These are phyloP conservation scores for Cyrtorhinus lividipennis DNA, from an alignment of 1,140 invertebrate species.

Conservation along the genomic window DNA sequence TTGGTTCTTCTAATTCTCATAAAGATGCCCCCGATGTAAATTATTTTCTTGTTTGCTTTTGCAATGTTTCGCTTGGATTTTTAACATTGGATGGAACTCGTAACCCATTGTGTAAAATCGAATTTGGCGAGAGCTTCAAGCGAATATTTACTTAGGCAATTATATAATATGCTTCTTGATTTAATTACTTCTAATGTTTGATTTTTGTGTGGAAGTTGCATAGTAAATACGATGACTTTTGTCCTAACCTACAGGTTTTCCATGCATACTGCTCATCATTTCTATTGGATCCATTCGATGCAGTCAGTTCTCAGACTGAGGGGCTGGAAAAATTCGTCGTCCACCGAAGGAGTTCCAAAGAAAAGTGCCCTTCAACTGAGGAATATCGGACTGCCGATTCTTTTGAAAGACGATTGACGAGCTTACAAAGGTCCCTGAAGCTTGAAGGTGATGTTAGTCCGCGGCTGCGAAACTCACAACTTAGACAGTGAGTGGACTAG, in stretches of 20 bases:
- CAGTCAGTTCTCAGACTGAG: background rate
- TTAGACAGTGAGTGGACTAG: background rate
- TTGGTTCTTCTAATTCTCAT: too few species aligned
- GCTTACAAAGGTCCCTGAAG: conserved; percentile 2
- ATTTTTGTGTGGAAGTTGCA: too few species aligned
- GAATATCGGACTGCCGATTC: background rate
- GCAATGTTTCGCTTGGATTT: too few species aligned
- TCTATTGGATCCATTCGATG: conserved; percentile 33
- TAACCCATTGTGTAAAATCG: too few species aligned
- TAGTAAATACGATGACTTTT: conserved; percentile 21
- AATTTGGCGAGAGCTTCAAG: too few species aligned
- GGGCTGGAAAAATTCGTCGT: background rate
- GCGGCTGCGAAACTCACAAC: too few species aligned
- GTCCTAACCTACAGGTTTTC: conserved; percentile 27
- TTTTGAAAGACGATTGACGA: conserved; percentile 18
- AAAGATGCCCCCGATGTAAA: too few species aligned
- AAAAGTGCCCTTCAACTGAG: background rate
- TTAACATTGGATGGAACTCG: too few species aligned
- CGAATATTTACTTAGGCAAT: too few species aligned
- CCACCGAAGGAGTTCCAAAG: background rate
- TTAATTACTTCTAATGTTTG: too few species aligned
- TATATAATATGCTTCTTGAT: too few species aligned
- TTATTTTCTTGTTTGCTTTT: too few species aligned
- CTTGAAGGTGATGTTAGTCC: conserved; percentile 16
- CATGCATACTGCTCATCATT: conserved; percentile 34